Base-by-base conservation (phyloP, 2,113 vertebrate species). In the Arvicanthis niloticus region DNA sequence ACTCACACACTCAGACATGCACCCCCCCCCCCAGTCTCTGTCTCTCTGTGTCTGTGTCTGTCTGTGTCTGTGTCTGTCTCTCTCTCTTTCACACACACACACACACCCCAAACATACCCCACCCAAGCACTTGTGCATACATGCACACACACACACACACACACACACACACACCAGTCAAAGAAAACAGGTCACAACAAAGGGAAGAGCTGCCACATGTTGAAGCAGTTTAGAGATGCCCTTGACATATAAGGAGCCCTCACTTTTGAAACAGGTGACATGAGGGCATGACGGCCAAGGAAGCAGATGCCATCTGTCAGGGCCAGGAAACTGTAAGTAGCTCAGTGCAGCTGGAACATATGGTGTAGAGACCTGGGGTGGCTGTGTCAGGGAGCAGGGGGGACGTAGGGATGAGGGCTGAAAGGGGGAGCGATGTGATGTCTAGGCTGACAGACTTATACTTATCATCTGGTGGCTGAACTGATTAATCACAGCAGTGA, bases 231-330 rank as follows among this genome's bases (percentile, higher is more conserved):
- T 58, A 72, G 73, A 85, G 4, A 13, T 17, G 16, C 24, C 73
- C 70, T 93, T 88, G 92, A 95, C 78, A 82, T 45, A 16, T 9
- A 81, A 73, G 90, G 40, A 70, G 10, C 7, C 45, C 67, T n/a
- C 45, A 10, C 68, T n/a, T 62, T 2, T 6, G 65, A 91, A 91
- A 91, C 82, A 95, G 89, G 89, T 91, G 82, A 72, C 9, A 1
- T 24, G 34, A 92, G 53, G 77, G 34, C 42, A 13, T 48, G 75
- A 51, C 9, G 82, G 56, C 89, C 42, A 13, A 45, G 75, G 56
- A 70, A 65, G 68, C 29, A 78, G 87, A 73, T 91, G 94, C 48
- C 94, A 75, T 91, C 84, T 95, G 96, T 84, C 89, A 87, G 29
- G 48, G 82, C 65, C 78, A 89, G 82, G 89, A 48, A 89, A 65